Evolutionary conservation across 2,113 vertebrate genomes (phyloP).

Genomic region (Catharus bicknelli): DNA sequence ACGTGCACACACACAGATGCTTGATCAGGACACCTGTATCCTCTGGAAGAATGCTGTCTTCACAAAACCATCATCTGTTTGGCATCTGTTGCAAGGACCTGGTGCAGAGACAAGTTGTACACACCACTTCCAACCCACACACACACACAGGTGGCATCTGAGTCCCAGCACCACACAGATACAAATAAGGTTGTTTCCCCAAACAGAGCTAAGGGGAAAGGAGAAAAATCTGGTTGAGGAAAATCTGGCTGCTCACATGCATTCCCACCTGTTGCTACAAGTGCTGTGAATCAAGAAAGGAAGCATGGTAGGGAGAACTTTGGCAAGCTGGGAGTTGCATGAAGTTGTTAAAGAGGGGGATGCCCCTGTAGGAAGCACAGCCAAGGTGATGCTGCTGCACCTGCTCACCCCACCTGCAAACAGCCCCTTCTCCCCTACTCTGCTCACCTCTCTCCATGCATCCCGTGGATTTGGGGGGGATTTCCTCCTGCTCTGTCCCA

Average conservation of each 20-base stretch:
- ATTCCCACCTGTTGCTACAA: neutral
- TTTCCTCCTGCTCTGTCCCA: accelerated
- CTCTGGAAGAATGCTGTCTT: neutral
- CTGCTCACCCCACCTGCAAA: accelerated
- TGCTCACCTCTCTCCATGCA: accelerated
- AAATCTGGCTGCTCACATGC: neutral
- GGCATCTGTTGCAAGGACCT: slow-evolving; percentile 35
- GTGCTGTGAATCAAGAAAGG: neutral
- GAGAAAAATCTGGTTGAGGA: neutral
- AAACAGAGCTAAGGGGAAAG: neutral
- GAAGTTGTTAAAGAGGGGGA: neutral
- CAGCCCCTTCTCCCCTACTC: neutral
- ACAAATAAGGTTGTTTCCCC: neutral
- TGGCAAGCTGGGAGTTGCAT: neutral
- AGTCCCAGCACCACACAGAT: neutral
- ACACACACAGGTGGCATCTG: accelerated
- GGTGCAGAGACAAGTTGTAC: neutral
- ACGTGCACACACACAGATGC: accelerated
- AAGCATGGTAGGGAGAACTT: neutral
- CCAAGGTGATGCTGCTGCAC: neutral
- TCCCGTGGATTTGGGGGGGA: accelerated
- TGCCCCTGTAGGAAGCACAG: neutral
- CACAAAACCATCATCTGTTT: neutral
- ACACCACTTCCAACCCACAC: neutral
- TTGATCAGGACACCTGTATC: neutral